A percentile compares a stretch with the other conserved stretches of the same genome.
Conservation (phyloP, 2,797 vertebrate genomes). For the Xenopus petersii region DNA sequence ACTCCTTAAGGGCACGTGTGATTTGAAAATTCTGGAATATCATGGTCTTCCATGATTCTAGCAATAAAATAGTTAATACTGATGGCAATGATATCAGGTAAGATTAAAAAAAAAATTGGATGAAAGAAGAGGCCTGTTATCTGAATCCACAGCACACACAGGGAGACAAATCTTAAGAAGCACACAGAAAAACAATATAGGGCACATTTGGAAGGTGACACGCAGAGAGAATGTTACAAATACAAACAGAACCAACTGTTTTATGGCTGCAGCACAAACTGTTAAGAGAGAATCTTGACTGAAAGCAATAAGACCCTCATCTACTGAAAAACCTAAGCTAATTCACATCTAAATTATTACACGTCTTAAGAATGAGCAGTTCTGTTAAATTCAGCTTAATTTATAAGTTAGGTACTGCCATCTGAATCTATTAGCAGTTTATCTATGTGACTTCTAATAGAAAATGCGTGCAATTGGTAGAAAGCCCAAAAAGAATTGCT, state of each 20-base stretch:
- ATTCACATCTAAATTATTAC: constrained; percentile 38
- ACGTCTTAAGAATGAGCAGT: constrained; percentile 33
- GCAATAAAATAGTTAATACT: background rate
- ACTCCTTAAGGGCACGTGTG: too few relatives aligned
- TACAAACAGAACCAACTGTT: constrained; percentile 41
- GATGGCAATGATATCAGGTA: background rate
- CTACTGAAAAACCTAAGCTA: constrained; percentile 37
- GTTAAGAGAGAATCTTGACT: constrained; percentile 34
- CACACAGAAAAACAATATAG: constrained; percentile 27
- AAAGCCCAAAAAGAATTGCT: constrained; percentile 40
- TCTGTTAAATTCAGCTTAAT: constrained; percentile 45
- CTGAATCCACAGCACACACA: background rate
- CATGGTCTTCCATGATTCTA: background rate
- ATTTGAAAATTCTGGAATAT: background rate
- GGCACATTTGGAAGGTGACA: constrained; percentile 38
- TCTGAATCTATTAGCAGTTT: constrained; percentile 47
- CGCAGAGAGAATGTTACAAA: constrained; percentile 32
- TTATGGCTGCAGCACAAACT: constrained; percentile 38
- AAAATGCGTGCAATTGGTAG: constrained; percentile 35
- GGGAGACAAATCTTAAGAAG: constrained; percentile 1
- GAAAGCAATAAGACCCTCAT: constrained; percentile 38
- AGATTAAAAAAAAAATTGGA: background rate
- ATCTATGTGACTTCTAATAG: constrained; percentile 47
- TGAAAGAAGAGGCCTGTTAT: background rate
- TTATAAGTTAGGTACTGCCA: constrained; percentile 41